These are phyloP conservation scores for Toxonevra muliebris DNA, from an alignment of 2,888 invertebrate species.

Conservation along the genomic window DNA sequence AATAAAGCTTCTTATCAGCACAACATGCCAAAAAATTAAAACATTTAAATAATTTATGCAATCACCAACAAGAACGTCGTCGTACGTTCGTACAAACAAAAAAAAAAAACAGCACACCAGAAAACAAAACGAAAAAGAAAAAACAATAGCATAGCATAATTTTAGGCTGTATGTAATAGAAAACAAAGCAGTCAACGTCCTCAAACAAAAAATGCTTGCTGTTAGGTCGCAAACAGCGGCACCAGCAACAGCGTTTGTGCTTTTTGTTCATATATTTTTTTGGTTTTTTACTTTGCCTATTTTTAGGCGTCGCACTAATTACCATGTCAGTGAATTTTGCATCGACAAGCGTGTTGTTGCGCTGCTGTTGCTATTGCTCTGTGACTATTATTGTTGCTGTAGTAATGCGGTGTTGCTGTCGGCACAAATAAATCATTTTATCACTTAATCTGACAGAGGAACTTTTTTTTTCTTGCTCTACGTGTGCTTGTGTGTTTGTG, in stretches of 20 bases:
- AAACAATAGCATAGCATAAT: too few species aligned
- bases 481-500: too few species aligned
- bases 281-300: neutral
- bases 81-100: too few species aligned
- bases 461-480: too few species aligned
- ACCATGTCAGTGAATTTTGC: neutral
- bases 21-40: neutral
- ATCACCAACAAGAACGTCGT: neutral
- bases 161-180: too few species aligned
- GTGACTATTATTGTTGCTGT: neutral
- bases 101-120: too few species aligned
- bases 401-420: neutral
- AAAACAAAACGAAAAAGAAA: too few species aligned
- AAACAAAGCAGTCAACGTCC: too few species aligned
- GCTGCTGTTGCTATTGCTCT: neutral
- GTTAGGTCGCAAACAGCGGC: too few species aligned
- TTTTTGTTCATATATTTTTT: too few species aligned
- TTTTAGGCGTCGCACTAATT: neutral
- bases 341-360: neutral
- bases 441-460: conserved; percentile 9
- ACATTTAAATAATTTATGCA: conserved; percentile 8
- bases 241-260: too few species aligned
- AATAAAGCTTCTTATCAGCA: conserved; percentile 4
- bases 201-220: too few species aligned
- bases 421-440: conserved; percentile 7